Evolutionary conservation across 1,140 invertebrate species (phyloP).

Genomic region (Dysdera silvatica): DNA sequence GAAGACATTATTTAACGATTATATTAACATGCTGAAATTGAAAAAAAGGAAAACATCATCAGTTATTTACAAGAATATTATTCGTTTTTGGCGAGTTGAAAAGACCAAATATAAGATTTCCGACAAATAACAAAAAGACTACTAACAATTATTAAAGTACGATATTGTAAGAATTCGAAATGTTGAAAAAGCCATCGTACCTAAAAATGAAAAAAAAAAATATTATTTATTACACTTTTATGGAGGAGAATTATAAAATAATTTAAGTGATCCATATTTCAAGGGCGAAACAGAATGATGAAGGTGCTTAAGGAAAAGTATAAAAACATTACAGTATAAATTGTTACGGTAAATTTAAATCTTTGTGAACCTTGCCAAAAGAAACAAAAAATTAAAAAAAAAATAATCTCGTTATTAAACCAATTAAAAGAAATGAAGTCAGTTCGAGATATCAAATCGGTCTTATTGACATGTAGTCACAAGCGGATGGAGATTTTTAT

Average conservation of each 20-base stretch:
- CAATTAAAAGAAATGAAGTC: background rate
- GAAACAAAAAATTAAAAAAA: no score
- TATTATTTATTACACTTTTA: background rate
- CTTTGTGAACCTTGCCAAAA: no score
- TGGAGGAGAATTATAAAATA: background rate
- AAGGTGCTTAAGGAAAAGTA: background rate
- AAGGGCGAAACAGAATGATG: background rate
- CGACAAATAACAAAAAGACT: no score
- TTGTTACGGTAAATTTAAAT: background rate
- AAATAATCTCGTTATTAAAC: no score
- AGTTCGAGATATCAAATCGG: background rate
- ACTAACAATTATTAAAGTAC: no score
- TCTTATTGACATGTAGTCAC: background rate
- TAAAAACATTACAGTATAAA: background rate
- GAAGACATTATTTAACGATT: no score
- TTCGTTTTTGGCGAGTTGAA: no score
- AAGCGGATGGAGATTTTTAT: background rate
- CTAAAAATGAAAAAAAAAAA: background rate
- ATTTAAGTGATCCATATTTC: background rate
- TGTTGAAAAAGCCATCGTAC: background rate
- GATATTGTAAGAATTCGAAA: background rate
- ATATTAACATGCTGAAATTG: no score
- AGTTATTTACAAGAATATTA: no score
- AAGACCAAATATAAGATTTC: no score
- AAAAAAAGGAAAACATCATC: no score